A percentile compares a stretch with the other conserved stretches of the same genome.
Conservation (phyloP, 2,888 invertebrate genomes). For the Trichogramma dendrolimi region DNA sequence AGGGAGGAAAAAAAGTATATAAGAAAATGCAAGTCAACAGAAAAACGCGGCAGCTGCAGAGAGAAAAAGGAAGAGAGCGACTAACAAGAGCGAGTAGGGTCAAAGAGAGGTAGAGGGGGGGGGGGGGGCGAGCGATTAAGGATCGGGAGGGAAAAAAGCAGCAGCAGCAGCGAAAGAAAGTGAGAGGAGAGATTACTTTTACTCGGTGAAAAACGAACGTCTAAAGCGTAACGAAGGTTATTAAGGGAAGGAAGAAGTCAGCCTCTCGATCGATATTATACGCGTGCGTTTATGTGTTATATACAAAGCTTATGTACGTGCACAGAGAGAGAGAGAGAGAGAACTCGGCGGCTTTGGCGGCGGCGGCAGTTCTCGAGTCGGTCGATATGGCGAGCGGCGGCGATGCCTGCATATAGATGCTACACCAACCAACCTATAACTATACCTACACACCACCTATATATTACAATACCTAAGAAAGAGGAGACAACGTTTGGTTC, state of each 20-base stretch:
- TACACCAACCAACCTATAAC: background rate
- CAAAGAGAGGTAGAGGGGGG: conserved; percentile 12
- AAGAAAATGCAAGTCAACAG: conserved; percentile 19
- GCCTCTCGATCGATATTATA: conserved; percentile 34
- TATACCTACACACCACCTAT: conserved; percentile 5
- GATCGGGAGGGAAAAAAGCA: conserved; percentile 7
- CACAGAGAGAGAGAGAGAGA: too few species aligned
- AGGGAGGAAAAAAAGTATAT: background rate
- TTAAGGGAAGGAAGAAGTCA: conserved; percentile 35
- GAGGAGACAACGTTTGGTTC: background rate
- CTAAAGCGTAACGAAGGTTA: conserved; percentile 39
- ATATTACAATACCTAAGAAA: background rate
- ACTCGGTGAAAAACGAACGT: conserved; percentile 25
- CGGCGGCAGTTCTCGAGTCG: too few species aligned
- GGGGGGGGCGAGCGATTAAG: conserved; percentile 17
- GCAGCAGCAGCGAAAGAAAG: conserved; percentile 7
- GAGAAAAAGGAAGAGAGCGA: conserved; percentile 2
- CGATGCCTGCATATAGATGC: background rate
- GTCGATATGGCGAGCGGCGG: conserved; percentile 8
- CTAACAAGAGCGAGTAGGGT: conserved; percentile 20
- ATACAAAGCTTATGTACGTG: conserved; percentile 29
- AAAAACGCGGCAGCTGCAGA: conserved; percentile 6
- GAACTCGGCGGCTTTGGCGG: too few species aligned
- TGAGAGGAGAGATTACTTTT: conserved; percentile 37
- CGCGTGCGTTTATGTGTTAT: background rate